phyloP scores from a whole-genome alignment of 2,888 invertebrate species.

The Dorcus hopei region DNA sequence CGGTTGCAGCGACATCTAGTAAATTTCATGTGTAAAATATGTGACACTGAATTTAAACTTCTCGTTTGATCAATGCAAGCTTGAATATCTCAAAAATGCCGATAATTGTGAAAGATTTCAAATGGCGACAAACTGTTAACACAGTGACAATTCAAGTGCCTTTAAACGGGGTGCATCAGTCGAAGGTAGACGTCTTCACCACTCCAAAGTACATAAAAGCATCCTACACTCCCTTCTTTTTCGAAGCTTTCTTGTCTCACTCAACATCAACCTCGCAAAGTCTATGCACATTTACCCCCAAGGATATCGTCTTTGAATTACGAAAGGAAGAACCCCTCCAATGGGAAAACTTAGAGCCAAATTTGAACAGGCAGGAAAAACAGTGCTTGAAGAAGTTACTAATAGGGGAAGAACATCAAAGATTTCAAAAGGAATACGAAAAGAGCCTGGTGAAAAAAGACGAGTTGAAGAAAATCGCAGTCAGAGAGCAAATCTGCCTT shows the following conservation, averaged over 20 bases:
- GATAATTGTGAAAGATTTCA: slow-evolving; percentile 70
- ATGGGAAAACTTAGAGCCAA: slow-evolving; percentile 60
- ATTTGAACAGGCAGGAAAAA: slow-evolving; percentile 57
- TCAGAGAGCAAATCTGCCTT: slow-evolving; percentile 58
- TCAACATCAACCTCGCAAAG: slow-evolving; percentile 62
- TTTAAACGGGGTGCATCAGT: slow-evolving; percentile 58
- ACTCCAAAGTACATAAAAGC: slow-evolving; percentile 70
- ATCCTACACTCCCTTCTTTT: slow-evolving; percentile 68
- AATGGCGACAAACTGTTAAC: slow-evolving; percentile 69
- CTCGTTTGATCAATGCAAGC: no score
- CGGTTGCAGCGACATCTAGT: no score
- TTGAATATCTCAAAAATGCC: slow-evolving; percentile 54
- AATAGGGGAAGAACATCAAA: slow-evolving; percentile 55
- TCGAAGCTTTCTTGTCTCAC: slow-evolving; percentile 68
- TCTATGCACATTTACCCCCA: slow-evolving; percentile 61
- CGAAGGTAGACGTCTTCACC: slow-evolving; percentile 68
- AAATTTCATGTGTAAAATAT: no score
- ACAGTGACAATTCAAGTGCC: slow-evolving; percentile 64
- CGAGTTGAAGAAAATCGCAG: slow-evolving; percentile 58
- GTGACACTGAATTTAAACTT: no score
- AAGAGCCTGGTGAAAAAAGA: slow-evolving; percentile 53
- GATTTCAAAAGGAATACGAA: slow-evolving; percentile 56
- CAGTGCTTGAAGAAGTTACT: slow-evolving; percentile 56
- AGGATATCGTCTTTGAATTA: slow-evolving; percentile 64
- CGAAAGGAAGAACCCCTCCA: slow-evolving; percentile 55